A percentile compares a stretch with the other conserved stretches of the same genome.
These are phyloP conservation scores for Oscheius sp. DNA, from an alignment of 2,888 invertebrate genomes.

Conservation along the genomic window DNA sequence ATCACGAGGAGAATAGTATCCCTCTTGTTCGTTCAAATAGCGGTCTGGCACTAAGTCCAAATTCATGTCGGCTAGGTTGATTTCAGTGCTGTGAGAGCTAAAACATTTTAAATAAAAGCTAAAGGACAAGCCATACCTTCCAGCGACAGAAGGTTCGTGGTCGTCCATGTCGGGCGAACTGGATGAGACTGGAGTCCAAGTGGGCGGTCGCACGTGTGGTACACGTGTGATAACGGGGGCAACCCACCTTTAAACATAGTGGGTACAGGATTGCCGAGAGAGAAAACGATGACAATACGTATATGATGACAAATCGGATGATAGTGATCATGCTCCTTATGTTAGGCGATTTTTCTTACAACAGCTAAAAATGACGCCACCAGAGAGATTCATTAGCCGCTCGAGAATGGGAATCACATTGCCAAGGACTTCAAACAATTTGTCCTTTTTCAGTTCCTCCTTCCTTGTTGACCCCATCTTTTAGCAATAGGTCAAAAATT, in stretches of 20 bases:
- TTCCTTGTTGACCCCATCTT: too few species aligned
- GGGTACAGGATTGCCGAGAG: conserved; percentile 18
- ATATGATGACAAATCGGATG: conserved; percentile 14
- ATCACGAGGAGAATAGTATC: conserved; percentile 42
- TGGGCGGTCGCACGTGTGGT: conserved; percentile 27
- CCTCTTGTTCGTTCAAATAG: conserved; percentile 5
- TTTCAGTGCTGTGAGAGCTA: conserved; percentile 19
- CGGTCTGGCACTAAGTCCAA: conserved; percentile 21
- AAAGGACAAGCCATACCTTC: conserved; percentile 16
- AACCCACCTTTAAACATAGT: conserved; percentile 21
- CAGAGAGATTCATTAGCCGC: too few species aligned
- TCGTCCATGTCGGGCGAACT: conserved; percentile 27
- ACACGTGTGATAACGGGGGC: conserved; percentile 29
- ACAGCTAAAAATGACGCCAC: too few species aligned
- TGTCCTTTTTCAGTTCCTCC: too few species aligned
- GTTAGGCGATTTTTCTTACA: neutral
- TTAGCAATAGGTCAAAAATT: too few species aligned
- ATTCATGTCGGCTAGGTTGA: conserved; percentile 25
- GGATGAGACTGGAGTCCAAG: conserved; percentile 15
- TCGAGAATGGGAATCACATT: too few species aligned
- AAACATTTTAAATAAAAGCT: neutral
- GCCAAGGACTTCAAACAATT: too few species aligned
- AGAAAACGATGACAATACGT: conserved; percentile 16
- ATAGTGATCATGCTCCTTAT: conserved; percentile 5
- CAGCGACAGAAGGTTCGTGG: conserved; percentile 25